phyloP scores from a whole-genome alignment of 1,140 invertebrate genomes.

The Apocrypta bakeri region DNA sequence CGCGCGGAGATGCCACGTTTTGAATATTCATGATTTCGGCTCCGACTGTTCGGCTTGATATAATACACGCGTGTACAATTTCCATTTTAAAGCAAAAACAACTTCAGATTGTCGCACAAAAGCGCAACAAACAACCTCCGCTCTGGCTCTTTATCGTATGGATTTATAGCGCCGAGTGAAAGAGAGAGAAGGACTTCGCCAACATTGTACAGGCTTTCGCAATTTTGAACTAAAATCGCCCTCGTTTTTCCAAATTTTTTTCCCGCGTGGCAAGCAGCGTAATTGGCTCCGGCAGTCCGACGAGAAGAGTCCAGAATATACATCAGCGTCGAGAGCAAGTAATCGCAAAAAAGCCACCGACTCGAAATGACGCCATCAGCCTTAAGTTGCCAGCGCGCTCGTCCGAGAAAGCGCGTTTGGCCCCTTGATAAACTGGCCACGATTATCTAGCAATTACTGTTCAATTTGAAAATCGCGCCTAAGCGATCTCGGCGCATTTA shows the following conservation, averaged over 20 bases:
- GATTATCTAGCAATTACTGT: not conserved
- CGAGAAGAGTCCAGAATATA: not conserved
- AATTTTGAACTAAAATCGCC: no score
- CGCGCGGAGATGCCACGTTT: not conserved
- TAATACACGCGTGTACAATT: no score
- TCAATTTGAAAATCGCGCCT: constrained; percentile 13
- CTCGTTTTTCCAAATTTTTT: no score
- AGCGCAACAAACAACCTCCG: no score
- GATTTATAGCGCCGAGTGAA: no score
- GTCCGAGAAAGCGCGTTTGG: not conserved
- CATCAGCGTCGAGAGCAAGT: not conserved
- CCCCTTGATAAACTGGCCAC: not conserved
- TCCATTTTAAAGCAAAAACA: no score
- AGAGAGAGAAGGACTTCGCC: no score
- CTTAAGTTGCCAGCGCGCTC: not conserved
- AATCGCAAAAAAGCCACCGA: not conserved
- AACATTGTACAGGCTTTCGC: no score
- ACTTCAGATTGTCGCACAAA: no score
- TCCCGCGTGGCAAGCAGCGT: no score
- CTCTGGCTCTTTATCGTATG: no score
- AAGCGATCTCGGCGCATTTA: constrained; percentile 12
- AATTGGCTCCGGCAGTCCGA: not conserved
- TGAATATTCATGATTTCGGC: not conserved
- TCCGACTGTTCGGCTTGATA: not conserved
- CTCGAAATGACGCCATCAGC: not conserved